phyloP scores from a whole-genome alignment of 92 coral and sea anemone species.

The Paragorgia papillata region DNA sequence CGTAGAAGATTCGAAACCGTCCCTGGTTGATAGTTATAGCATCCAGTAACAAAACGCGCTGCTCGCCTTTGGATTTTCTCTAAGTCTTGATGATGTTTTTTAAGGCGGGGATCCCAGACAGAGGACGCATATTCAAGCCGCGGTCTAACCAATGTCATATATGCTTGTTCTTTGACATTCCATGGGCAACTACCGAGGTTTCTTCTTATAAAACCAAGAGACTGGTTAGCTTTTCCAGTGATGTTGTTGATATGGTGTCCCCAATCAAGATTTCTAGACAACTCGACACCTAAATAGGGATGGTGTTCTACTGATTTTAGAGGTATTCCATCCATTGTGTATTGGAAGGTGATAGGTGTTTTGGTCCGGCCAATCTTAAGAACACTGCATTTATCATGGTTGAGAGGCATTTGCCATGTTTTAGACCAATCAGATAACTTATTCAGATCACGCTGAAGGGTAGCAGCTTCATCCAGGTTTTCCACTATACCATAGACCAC shows the following conservation, averaged over 20 bases:
- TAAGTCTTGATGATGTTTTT: constrained; percentile 3
- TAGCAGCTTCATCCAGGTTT: constrained; percentile 19
- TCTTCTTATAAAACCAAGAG: constrained; percentile 47
- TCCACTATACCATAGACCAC: constrained; percentile 24
- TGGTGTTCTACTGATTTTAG: constrained; percentile 39
- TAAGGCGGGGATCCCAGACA: constrained; percentile 36
- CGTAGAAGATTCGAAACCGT: background rate
- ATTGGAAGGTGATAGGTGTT: constrained; percentile 21
- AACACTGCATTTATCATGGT: constrained; percentile 35
- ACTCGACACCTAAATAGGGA: constrained; percentile 44
- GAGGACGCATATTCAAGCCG: constrained; percentile 39
- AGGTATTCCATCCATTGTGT: constrained; percentile 37
- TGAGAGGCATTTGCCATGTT: constrained; percentile 44
- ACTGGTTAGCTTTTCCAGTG: constrained; percentile 38
- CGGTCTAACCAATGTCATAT: constrained; percentile 24
- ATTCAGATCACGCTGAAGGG: constrained; percentile 37
- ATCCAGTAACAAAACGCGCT: constrained; percentile 13
- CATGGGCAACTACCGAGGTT: constrained; percentile 40
- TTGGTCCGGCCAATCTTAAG: constrained; percentile 29
- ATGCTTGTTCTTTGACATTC: constrained; percentile 34
- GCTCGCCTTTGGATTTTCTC: constrained; percentile 15
- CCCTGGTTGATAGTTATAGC: background rate
- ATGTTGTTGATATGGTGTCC: constrained; percentile 33
- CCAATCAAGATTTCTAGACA: constrained; percentile 35
- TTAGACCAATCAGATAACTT: constrained; percentile 34